Evolutionary conservation across 2,113 vertebrate species (phyloP), one percentile per base, ranked within the genome.

Genomic region (Pholis gunnellus): DNA sequence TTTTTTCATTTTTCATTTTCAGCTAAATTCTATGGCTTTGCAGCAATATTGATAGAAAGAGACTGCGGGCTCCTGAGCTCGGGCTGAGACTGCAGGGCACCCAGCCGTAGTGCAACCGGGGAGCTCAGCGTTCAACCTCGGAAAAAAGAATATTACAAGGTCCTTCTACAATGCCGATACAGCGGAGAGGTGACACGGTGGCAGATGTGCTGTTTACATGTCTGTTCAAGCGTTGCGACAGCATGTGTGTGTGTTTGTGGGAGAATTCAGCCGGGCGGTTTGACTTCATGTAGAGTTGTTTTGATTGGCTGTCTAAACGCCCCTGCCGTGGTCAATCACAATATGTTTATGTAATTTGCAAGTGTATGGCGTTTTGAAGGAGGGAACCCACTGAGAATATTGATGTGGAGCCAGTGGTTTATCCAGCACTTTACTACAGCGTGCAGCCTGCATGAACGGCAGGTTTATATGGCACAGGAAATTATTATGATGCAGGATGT

Each of bases 1-100:
- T 52, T 83, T 91, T 88, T 90, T 34, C 81, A 88, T 87, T 89
- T 90, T 87, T 88, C 90, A 89, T 91, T 91, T 89, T 74, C 84
- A 83, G 73, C 82, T 69, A 85, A 90, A 90, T 84, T 89, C 79
- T 84, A 70, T 48, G 83, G 84, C 87, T 90, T 88, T 90, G 76
- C 82, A 80, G 88, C 75, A 46, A 84, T 90, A 90, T 85, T 89
- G 84, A 92, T 86, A 82, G 75, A 85, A 72, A 72, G 83, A 72
- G 83, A 76, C 68, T 34, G 54, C 22, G 5, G 75, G 79, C 48
- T 88, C 36, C 68, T 36, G 85, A 73, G 70, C 70, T 72, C 36
- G 1, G n/a, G 68, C 54, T 5, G 27, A 56, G 77, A 79, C n/a
- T 76, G 76, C 81, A 79, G 79, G 48, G 78, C 86, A 83, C 57